phyloP scores from a whole-genome alignment of 2,113 vertebrate species.

The Rhinolophus sinicus region DNA sequence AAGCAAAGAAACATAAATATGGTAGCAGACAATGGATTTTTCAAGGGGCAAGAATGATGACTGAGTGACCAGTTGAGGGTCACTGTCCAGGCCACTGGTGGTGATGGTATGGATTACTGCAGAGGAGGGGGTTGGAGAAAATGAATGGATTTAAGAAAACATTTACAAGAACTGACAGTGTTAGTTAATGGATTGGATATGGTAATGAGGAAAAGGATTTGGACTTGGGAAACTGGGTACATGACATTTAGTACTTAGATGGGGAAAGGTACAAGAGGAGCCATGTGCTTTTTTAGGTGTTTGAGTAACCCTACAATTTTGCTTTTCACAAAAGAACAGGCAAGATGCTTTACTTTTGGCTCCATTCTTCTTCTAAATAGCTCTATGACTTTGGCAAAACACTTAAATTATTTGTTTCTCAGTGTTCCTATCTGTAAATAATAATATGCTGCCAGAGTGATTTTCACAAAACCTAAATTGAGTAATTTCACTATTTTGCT shows the following conservation, averaged over 20 bases:
- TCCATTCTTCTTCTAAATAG: not conserved
- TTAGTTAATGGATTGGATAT: not conserved
- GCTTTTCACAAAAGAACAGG: not conserved
- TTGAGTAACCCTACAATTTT: not conserved
- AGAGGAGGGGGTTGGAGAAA: not conserved
- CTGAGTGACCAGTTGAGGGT: not conserved
- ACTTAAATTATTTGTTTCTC: not conserved
- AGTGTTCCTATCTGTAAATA: not conserved
- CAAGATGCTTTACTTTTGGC: not conserved
- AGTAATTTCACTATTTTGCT: constrained; percentile 11
- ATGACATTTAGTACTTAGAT: not conserved
- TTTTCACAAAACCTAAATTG: not conserved
- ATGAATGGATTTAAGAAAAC: not conserved
- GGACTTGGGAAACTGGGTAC: not conserved
- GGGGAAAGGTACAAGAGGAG: not conserved
- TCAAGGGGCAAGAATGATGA: not conserved
- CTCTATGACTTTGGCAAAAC: not conserved
- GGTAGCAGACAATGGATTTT: not conserved
- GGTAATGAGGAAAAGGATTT: not conserved
- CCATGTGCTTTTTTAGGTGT: not conserved
- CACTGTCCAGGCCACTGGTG: not conserved
- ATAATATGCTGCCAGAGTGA: not conserved
- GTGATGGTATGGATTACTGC: not conserved
- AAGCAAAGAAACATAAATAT: not conserved
- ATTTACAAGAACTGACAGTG: not conserved